phyloP scores from a whole-genome alignment of 2,113 vertebrate species.

The Piaya cayana region DNA sequence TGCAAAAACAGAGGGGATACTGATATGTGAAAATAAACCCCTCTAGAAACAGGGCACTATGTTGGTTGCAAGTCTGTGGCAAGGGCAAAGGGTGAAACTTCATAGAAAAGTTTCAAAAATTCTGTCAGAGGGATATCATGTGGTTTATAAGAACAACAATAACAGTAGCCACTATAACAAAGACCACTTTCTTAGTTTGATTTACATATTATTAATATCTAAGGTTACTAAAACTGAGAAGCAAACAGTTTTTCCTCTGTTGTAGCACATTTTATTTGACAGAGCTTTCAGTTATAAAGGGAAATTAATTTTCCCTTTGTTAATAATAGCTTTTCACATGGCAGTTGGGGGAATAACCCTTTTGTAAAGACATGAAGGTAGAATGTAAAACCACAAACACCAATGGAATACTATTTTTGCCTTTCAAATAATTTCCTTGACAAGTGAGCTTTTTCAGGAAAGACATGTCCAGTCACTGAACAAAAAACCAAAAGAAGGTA shows the following conservation, averaged over 20 bases:
- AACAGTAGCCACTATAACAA: neutral
- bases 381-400: neutral
- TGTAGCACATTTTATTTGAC: neutral
- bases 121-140: neutral
- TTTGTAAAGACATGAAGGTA: constrained; percentile 10
- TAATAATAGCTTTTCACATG: constrained; percentile 8
- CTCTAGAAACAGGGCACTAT: neutral
- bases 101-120: neutral
- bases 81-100: constrained; percentile 8
- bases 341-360: neutral
- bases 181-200: neutral
- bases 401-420: constrained; percentile 27
- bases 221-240: constrained; percentile 21
- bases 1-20: constrained; percentile 41
- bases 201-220: neutral
- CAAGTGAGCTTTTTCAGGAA: neutral
- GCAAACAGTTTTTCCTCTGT: neutral
- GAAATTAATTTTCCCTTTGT: neutral
- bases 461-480: neutral
- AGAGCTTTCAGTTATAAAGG: neutral
- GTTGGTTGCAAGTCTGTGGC: neutral
- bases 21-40: constrained; percentile 16
- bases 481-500: neutral
- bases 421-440: constrained; percentile 18
- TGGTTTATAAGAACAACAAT: constrained; percentile 28